phyloP scores from a whole-genome alignment of 2,797 vertebrate genomes.

The Ptychadena robeensis region DNA sequence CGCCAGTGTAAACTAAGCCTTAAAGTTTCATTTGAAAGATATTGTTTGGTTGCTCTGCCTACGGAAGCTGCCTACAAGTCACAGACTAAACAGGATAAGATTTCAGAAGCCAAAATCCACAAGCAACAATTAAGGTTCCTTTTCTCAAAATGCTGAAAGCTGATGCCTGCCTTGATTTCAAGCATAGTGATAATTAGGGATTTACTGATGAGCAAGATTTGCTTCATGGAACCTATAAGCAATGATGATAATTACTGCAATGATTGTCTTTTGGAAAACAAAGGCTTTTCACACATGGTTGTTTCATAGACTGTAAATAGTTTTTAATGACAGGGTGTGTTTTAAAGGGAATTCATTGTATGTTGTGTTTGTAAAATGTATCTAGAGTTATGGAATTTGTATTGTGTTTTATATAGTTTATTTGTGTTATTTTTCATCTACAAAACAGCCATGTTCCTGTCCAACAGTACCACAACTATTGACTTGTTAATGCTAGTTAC shows the following conservation, averaged over 20 bases:
- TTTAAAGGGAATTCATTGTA: neutral
- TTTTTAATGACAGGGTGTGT: neutral
- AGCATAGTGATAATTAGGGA: conserved; percentile 29
- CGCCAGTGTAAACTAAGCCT: too few species aligned
- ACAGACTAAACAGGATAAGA: neutral
- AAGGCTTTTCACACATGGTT: conserved; percentile 10
- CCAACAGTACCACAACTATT: too few species aligned
- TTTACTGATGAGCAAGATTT: neutral
- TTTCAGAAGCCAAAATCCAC: neutral
- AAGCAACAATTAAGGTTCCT: neutral
- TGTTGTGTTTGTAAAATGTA: too few species aligned
- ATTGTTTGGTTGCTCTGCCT: neutral
- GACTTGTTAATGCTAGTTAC: too few species aligned
- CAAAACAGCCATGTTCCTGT: too few species aligned
- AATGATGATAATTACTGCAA: conserved; percentile 29
- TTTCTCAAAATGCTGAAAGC: neutral
- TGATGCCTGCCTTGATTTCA: conserved; percentile 11
- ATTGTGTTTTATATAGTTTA: too few species aligned
- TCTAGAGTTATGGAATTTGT: too few species aligned
- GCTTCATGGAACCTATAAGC: conserved; percentile 6
- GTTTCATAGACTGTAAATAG: conserved; percentile 30
- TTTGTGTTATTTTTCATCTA: neutral
- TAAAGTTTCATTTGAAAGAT: too few species aligned
- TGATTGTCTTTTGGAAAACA: conserved; percentile 14
- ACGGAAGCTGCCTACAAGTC: neutral